These are phyloP conservation scores for Paralvinella palmiformis DNA, from an alignment of 1,140 invertebrate species.

Conservation along the genomic window DNA sequence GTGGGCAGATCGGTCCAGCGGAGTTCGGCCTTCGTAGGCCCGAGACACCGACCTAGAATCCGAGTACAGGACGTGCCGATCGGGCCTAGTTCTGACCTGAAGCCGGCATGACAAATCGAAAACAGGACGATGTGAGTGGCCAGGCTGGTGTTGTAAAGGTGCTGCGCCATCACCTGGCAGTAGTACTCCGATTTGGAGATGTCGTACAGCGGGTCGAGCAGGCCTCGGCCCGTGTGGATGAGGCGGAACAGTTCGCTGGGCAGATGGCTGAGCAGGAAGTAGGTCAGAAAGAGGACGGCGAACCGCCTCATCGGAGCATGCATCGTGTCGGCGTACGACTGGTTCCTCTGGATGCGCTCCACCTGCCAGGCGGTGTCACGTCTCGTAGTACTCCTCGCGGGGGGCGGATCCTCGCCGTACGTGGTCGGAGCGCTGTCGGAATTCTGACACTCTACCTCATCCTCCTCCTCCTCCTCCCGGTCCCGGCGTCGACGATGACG, in stretches of 20 bases:
- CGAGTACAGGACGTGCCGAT: too few relatives aligned
- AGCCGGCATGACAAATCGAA: too few relatives aligned
- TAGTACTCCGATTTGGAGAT: neutral
- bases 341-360: neutral
- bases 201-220: neutral
- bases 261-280: neutral
- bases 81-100: too few relatives aligned
- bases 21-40: too few relatives aligned
- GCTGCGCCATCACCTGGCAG: neutral
- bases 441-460: too few relatives aligned
- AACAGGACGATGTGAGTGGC: neutral
- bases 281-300: neutral
- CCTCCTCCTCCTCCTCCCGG: too few relatives aligned
- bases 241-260: neutral
- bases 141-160: constrained; percentile 4
- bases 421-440: too few relatives aligned
- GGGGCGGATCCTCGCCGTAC: neutral
- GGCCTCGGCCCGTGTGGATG: neutral
- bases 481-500: neutral
- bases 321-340: too few relatives aligned
- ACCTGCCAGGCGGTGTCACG: neutral
- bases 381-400: neutral
- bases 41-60: too few relatives aligned
- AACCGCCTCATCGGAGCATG: neutral
- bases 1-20: too few relatives aligned